These are phyloP conservation scores for Neoaliturus tenellus DNA, from an alignment of 2,888 invertebrate genomes.

Conservation along the genomic window DNA sequence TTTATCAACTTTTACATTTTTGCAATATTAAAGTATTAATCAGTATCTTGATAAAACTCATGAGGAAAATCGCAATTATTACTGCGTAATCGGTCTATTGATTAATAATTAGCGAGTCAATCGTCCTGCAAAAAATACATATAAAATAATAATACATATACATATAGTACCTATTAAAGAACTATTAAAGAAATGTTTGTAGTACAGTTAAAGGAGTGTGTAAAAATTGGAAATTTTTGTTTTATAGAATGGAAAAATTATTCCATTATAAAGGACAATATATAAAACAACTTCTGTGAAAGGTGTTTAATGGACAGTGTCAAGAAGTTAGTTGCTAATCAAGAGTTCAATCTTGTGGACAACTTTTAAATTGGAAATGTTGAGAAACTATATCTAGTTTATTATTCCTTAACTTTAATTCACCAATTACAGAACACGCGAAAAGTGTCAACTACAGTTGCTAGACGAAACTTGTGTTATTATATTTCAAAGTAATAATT, in stretches of 20 bases:
- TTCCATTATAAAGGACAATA: background rate
- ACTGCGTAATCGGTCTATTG: no score
- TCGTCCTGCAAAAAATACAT: no score
- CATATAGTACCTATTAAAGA: no score
- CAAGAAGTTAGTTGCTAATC: slow-evolving; percentile 9
- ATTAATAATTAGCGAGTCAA: no score
- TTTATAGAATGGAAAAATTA: background rate
- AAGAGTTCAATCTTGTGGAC: slow-evolving; percentile 10
- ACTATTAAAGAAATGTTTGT: no score
- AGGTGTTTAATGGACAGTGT: slow-evolving; percentile 23
- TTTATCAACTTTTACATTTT: no score
- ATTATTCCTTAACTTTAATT: background rate
- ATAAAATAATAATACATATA: no score
- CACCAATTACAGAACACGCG: background rate
- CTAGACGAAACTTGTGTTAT: background rate
- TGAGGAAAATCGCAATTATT: no score
- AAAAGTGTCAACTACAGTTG: background rate
- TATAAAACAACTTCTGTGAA: background rate
- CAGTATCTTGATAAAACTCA: no score
- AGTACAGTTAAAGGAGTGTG: no score
- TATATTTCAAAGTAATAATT: no score
- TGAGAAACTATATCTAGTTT: background rate
- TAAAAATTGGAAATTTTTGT: background rate
- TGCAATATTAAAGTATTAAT: no score
- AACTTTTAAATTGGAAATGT: slow-evolving; percentile 27